Conservation (phyloP, 1,140 invertebrate species). For the Cydia fagiglandana region DNA sequence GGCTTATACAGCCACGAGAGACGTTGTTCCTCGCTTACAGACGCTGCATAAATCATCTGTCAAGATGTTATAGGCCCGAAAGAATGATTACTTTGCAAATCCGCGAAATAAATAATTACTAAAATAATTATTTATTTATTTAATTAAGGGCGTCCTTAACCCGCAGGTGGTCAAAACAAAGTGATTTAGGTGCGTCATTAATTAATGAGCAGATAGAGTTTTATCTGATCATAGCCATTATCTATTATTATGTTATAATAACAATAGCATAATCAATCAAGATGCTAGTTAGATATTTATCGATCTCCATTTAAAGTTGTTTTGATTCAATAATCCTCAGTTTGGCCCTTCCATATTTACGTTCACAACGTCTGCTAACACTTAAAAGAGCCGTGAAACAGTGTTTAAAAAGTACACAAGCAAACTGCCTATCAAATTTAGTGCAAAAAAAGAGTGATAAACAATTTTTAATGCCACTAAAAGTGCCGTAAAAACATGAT, state of each 20-base stretch:
- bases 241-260: not conserved
- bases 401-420: too few relatives aligned
- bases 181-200: not conserved
- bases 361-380: not conserved
- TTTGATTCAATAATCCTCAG: not conserved
- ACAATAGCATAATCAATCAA: not conserved
- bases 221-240: not conserved
- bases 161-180: not conserved
- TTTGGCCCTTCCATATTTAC: not conserved
- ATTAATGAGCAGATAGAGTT: too few relatives aligned
- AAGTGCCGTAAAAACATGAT: not conserved
- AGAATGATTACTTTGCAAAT: too few relatives aligned
- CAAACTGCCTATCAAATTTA: not conserved
- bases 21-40: too few relatives aligned
- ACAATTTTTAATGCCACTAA: not conserved
- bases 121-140: too few relatives aligned
- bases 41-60: too few relatives aligned
- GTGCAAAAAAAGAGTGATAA: too few relatives aligned
- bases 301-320: not conserved
- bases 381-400: not conserved
- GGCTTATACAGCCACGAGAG: too few relatives aligned
- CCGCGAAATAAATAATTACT: too few relatives aligned
- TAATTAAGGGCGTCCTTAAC: too few relatives aligned
- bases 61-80: too few relatives aligned
- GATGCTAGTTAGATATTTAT: not conserved